Evolutionary conservation across 2,797 vertebrate genomes (phyloP).

Genomic region (Anguilla obscura): DNA sequence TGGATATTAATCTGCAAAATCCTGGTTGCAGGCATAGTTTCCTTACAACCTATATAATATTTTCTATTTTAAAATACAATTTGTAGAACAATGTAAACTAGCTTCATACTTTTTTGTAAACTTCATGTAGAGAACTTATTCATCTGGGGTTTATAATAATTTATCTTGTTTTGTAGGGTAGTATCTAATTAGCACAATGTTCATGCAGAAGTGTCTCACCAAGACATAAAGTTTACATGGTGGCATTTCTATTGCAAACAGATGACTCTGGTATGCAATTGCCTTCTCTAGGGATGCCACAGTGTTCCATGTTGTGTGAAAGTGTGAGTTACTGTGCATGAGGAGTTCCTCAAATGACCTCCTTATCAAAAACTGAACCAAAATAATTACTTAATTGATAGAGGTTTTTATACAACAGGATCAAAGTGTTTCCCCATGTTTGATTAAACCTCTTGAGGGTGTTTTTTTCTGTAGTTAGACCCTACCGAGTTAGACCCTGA

Average conservation of each 20-base stretch:
- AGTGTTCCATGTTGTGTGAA: background rate
- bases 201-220: background rate
- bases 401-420: background rate
- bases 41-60: background rate
- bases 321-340: background rate
- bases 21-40: background rate
- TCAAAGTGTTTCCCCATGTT: background rate
- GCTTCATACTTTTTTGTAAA: background rate
- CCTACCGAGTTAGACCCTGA: background rate
- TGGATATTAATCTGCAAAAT: background rate
- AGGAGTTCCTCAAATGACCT: background rate
- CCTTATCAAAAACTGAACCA: background rate
- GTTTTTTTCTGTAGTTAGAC: background rate
- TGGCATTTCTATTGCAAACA: constrained; percentile 15
- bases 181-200: background rate
- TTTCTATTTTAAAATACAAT: background rate
- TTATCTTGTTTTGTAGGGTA: background rate
- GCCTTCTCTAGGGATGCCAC: background rate
- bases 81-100: background rate
- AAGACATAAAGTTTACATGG: background rate
- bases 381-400: background rate
- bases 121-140: background rate
- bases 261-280: constrained; percentile 8
- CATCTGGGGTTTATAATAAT: background rate
- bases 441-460: background rate